Conservation (phyloP, 2,888 invertebrate genomes). For the Atrina japonica region DNA sequence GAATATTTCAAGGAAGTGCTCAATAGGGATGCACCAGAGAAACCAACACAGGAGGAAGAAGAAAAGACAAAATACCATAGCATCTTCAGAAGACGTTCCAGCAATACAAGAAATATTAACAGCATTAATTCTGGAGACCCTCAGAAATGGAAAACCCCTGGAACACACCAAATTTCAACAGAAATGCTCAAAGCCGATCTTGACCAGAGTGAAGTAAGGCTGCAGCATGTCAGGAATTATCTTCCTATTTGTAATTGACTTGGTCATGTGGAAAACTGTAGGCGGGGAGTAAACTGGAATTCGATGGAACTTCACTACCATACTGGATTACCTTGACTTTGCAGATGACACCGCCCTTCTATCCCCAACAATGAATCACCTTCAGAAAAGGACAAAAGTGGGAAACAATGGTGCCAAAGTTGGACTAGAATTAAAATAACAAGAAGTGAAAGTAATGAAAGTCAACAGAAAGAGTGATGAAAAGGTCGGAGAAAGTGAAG, state of each 20-base stretch:
- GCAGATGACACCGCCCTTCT: background rate
- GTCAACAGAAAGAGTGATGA: background rate
- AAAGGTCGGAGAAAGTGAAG: too few relatives aligned
- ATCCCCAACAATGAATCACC: constrained; percentile 1
- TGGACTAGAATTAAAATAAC: too few relatives aligned
- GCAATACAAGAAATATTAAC: background rate
- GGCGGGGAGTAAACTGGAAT: background rate
- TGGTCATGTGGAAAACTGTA: background rate
- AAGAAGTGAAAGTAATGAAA: constrained; percentile 5
- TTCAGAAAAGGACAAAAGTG: background rate
- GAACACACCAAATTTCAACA: constrained; percentile 6
- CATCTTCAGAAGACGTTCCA: background rate
- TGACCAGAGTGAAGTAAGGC: background rate
- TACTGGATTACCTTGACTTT: constrained; percentile 9
- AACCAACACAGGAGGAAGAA: constrained; percentile 2
- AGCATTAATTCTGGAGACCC: background rate
- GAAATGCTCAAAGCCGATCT: constrained; percentile 1
- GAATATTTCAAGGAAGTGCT: constrained; percentile 26
- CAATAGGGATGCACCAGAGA: constrained; percentile 9
- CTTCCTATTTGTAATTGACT: too few relatives aligned
- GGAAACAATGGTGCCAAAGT: too few relatives aligned
- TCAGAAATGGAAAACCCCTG: constrained; percentile 1
- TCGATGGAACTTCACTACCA: too few relatives aligned
- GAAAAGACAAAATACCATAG: too few relatives aligned
- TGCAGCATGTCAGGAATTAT: background rate